Base-by-base conservation (phyloP, 2,113 vertebrate species). In the Propithecus coquereli region DNA sequence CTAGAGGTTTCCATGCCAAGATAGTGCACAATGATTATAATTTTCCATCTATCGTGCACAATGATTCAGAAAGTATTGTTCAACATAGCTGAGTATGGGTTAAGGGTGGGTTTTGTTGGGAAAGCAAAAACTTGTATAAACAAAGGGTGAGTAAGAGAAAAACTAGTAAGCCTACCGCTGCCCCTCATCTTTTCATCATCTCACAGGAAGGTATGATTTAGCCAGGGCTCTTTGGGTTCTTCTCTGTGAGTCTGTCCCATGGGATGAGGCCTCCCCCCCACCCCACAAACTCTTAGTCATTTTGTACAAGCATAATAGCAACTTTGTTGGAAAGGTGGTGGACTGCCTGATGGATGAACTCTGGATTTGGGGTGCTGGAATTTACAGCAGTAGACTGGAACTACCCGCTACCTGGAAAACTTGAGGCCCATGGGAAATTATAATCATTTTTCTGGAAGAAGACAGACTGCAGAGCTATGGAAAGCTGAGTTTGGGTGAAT, bases 261-360 rank as follows among this genome's bases (percentile, higher is more conserved):
- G 22, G 14, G 22, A 30, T 32, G 4, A 91, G 43, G 57, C 2
- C 10, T 70, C 37, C 3, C 1, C 43, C n/a, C 2, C 23, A n/a
- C 10, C 1, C 7, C 10, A 47, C 10, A 47, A 34, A 3, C 0
- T 0, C 25, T 22, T 7, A 23, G 14, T 8, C 25, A 22, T 32
- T 43, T 8, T 25, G 13, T 25, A 1, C 7, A 74, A 88, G 8
- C 13, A 7, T 8, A 20, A 6, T 1, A 71, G 10, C 12, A 74
- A 2, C 5, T 30, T 23, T 34, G 27, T 30, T 70, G 79, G 27
- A 68, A 27, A 59, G n/a, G 0, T 10, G 0, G 9, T 30, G 17
- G 18, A 74, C 27, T 32, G 8, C 14, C 54, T 50, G 30, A 16
- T 74, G 47, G 80, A 65, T 11, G 30, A 87, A 7, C 3, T 47